These are phyloP conservation scores for Anas platyrhynchos DNA, from an alignment of 2,113 vertebrate genomes.

Conservation along the genomic window DNA sequence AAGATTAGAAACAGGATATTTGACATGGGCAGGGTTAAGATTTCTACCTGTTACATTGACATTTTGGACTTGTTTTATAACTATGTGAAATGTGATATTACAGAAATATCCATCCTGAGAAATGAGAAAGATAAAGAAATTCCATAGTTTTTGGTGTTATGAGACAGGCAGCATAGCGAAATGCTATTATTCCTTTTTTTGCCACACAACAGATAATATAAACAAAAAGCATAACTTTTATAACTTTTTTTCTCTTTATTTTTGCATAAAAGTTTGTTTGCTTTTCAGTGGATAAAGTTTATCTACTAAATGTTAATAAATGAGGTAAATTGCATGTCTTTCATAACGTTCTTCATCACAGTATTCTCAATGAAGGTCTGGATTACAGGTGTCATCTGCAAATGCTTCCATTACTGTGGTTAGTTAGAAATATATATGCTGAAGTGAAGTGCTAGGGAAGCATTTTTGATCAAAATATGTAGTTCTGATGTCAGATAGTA, in stretches of 20 bases:
- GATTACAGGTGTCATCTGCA: neutral
- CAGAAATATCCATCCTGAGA: neutral
- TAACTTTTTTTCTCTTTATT: neutral
- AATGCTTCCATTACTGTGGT: neutral
- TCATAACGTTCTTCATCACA: neutral
- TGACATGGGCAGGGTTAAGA: neutral
- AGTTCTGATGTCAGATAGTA: neutral
- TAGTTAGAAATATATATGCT: neutral
- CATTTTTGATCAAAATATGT: neutral
- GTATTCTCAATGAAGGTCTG: neutral
- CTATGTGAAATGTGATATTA: neutral
- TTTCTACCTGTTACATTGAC: neutral
- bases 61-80: neutral
- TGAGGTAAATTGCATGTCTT: neutral
- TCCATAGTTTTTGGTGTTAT: neutral
- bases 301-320: neutral
- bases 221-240: neutral
- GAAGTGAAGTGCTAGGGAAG: neutral
- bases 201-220: neutral
- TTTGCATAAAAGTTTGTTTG: neutral
- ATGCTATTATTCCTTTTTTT: neutral
- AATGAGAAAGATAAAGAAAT: neutral
- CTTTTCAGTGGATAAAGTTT: neutral
- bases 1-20: neutral
- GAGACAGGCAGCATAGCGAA: neutral